Evolutionary conservation across 1,140 invertebrate species (phyloP).

Genomic region (Bombyx mori): DNA sequence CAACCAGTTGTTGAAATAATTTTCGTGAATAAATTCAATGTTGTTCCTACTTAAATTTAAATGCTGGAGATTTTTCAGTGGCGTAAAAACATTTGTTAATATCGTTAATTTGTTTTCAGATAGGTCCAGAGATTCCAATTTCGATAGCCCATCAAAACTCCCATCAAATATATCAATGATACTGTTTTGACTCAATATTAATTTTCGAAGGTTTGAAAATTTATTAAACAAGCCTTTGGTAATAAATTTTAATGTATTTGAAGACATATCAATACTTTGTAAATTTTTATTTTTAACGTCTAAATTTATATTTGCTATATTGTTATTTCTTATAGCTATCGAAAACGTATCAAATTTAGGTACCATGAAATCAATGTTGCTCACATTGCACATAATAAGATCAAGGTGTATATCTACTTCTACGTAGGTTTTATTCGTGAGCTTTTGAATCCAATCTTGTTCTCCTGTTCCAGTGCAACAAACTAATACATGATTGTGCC

Average conservation of each 20-base stretch:
- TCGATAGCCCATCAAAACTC: conserved; percentile 66
- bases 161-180: conserved; percentile 53
- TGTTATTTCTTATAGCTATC: conserved; percentile 52
- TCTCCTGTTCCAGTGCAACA: conserved; percentile 36
- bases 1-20: conserved; percentile 66
- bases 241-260: conserved; percentile 55
- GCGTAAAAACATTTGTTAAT: conserved; percentile 74
- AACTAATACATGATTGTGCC: conserved; percentile 24
- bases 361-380: conserved; percentile 35
- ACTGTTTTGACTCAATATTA: conserved; percentile 56
- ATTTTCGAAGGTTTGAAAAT: conserved; percentile 50
- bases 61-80: conserved; percentile 76
- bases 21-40: conserved; percentile 77
- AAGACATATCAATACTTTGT: conserved; percentile 57
- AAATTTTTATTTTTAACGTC: conserved; percentile 43
- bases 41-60: conserved; percentile 81
- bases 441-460: conserved; percentile 21
- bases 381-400: conserved; percentile 38
- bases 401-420: conserved; percentile 35
- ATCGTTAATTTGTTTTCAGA: conserved; percentile 72
- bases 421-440: conserved; percentile 40
- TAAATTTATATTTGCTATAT: conserved; percentile 40
- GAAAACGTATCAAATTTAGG: conserved; percentile 45
- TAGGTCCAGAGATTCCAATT: conserved; percentile 74
- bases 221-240: conserved; percentile 50